Evolutionary conservation across 2,797 vertebrate species (phyloP), one percentile per base, ranked within the genome.

Genomic region (Pseudochaenichthys georgianus): DNA sequence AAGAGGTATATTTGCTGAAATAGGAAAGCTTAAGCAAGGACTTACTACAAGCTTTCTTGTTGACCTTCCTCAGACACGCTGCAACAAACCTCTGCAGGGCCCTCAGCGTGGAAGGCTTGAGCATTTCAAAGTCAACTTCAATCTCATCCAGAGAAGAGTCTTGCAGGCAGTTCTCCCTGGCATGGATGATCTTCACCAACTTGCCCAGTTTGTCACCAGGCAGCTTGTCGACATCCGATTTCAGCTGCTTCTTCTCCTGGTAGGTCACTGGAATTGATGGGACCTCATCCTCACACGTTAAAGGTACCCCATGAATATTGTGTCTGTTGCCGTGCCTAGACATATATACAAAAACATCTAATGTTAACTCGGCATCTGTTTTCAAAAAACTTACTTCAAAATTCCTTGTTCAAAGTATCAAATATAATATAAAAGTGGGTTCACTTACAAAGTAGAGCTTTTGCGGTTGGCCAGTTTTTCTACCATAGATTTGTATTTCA

Each of bases 71-170:
- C 64, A 97, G 93, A 90, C 95, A 96, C 0, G 76, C 81, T 41
- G 93, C 87, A 21, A 97, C 96, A 0, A 97, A 98, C 80, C 85
- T 95, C 91, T 97, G 93, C 74, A 99, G 82, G 63, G 95, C 94
- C 92, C 95, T 94, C 19, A 98, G 91, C 0, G 97, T 97, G 50
- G 97, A 96, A 54, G 94, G 81, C 91, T 97, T 97, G 66, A 99
- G 94, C 13, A 85, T 92, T 88, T 97, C 96, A 81, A 98, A 96
- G 88, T 98, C 96, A 57, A 98, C 95, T 91, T 98, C 97, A 31
- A 98, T 91, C 73, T 97, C 96, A 48, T 96, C 92, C 2, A 92
- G 93, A 82, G 91, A 88, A 13, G 93, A 93, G 62, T 92, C 87
- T 54, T 75, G 93, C 75, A 97, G 71, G 13, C 87, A 91, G 6